These are phyloP conservation scores for Tichodroma muraria DNA, from an alignment of 2,113 vertebrate species.

Conservation along the genomic window DNA sequence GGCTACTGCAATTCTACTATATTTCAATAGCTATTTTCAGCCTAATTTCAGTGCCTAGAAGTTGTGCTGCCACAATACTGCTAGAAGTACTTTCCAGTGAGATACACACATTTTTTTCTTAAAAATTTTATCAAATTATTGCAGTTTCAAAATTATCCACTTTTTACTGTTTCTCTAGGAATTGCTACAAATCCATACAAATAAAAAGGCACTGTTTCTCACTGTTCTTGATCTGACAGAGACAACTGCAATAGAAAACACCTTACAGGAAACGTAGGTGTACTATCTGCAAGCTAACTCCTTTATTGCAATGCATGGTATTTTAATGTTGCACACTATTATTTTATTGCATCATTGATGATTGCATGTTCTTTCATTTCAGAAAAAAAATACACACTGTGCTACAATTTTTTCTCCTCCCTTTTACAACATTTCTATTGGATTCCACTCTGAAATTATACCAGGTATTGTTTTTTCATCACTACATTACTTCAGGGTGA, in stretches of 20 bases:
- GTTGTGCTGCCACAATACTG: neutral
- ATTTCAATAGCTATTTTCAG: neutral
- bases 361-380: neutral
- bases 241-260: neutral
- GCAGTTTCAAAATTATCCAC: neutral
- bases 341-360: slow-evolving; percentile 4
- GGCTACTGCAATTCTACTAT: neutral
- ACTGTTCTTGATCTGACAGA: neutral
- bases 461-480: neutral
- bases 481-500: neutral
- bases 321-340: neutral
- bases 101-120: neutral
- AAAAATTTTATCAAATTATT: neutral
- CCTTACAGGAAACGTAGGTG: neutral
- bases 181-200: neutral
- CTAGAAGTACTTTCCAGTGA: neutral
- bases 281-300: neutral
- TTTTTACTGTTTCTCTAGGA: neutral
- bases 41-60: neutral
- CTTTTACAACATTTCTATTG: neutral
- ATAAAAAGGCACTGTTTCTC: neutral
- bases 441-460: neutral
- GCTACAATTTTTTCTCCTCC: neutral
- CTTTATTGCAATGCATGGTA: neutral
- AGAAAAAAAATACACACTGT: neutral